Conservation (phyloP, 2,888 invertebrate genomes). For the Allophyes oxyacanthae region DNA sequence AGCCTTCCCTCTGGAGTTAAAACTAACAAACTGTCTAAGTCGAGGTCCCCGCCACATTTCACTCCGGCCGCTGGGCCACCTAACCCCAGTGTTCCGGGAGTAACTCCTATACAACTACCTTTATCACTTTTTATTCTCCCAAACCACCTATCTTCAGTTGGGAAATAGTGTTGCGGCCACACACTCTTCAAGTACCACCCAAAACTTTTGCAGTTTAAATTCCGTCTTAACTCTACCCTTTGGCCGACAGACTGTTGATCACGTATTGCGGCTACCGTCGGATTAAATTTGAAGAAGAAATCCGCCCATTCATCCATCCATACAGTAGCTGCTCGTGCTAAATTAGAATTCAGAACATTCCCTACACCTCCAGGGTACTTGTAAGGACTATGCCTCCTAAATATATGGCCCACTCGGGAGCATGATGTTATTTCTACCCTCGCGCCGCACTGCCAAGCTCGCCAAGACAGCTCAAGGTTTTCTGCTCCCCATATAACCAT, state of each 20-base stretch:
- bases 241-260: conserved; percentile 90
- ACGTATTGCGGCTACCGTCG: conserved; percentile 89
- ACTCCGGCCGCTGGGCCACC: conserved; percentile 92
- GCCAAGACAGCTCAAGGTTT: conserved; percentile 98
- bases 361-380: conserved; percentile 97
- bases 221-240: conserved; percentile 91
- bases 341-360: conserved; percentile 96
- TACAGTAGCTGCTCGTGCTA: conserved; percentile 97
- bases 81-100: conserved; percentile 90
- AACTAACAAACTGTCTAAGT: conserved; percentile 92
- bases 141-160: conserved; percentile 95
- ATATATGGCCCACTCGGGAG: conserved; percentile 97
- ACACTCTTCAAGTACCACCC: conserved; percentile 98
- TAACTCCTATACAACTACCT: conserved; percentile 78
- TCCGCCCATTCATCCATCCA: conserved; percentile 99
- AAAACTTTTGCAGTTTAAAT: conserved; percentile 95
- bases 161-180: conserved; percentile 99
- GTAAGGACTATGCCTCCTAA: conserved; percentile 97
- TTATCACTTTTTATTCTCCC: conserved; percentile 92
- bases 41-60: conserved; percentile 89
- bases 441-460: conserved; percentile 99
- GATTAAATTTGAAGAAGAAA: conserved; percentile 96
- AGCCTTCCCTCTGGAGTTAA: conserved; percentile 92
- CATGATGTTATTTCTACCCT: conserved; percentile 97
- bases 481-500: conserved; percentile 99